phyloP scores from a whole-genome alignment of 1,140 invertebrate genomes.

The Metaphire vulgaris region DNA sequence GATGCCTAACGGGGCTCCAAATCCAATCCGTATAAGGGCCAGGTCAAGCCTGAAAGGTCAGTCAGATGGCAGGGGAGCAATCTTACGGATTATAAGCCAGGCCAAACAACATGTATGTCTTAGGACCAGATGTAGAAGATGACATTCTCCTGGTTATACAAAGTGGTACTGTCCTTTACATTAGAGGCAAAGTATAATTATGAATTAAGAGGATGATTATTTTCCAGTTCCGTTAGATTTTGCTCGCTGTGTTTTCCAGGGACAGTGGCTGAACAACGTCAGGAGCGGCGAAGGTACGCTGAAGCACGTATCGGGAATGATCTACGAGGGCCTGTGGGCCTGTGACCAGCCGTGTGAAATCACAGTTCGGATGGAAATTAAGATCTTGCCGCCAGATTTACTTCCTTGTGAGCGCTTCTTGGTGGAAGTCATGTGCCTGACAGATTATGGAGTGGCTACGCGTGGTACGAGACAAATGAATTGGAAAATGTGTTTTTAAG shows the following conservation, averaged over 20 bases:
- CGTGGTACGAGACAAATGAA: too few relatives aligned
- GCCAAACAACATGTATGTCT: not conserved
- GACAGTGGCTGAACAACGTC: conserved; percentile 45
- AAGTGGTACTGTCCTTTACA: not conserved
- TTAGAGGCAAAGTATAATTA: not conserved
- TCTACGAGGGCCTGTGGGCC: conserved; percentile 44
- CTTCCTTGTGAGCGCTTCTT: conserved; percentile 40
- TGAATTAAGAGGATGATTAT: not conserved
- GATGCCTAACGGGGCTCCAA: too few relatives aligned
- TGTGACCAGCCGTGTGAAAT: conserved; percentile 40
- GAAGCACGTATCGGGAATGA: conserved; percentile 43
- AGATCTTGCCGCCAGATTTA: conserved; percentile 33
- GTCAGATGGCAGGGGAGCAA: not conserved
- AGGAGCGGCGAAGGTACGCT: conserved; percentile 45
- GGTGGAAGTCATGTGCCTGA: conserved; percentile 39
- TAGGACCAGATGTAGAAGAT: too few relatives aligned
- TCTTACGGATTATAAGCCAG: not conserved
- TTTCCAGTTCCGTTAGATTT: not conserved
- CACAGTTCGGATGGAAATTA: conserved; percentile 41
- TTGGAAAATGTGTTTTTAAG: too few relatives aligned
- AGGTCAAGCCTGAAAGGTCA: too few relatives aligned
- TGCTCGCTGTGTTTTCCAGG: conserved; percentile 32
- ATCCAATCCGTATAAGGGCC: too few relatives aligned
- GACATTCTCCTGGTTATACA: too few relatives aligned
- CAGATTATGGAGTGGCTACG: conserved; percentile 39